Evolutionary conservation across 2,797 vertebrate genomes (phyloP).

Genomic region (Mus caroli): DNA sequence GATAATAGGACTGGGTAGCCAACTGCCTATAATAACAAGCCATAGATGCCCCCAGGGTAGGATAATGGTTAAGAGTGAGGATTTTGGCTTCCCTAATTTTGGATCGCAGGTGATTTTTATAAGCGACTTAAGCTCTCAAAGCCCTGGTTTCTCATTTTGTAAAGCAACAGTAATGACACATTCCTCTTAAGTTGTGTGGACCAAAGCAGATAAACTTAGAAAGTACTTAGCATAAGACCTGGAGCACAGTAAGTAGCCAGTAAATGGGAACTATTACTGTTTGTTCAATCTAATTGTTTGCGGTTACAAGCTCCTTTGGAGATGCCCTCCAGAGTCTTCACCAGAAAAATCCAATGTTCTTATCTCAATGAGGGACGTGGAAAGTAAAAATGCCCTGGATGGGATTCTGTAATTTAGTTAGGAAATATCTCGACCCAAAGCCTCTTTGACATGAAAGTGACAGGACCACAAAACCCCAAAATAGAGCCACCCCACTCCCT

Average conservation of each 20-base stretch:
- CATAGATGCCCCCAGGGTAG: neutral
- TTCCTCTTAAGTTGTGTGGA: neutral
- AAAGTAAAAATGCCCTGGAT: neutral
- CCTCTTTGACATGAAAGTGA: constrained; percentile 75
- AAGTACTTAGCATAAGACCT: constrained; percentile 32
- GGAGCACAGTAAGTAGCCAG: neutral
- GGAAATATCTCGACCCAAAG: constrained; percentile 57
- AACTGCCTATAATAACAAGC: neutral
- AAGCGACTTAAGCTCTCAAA: constrained; percentile 43
- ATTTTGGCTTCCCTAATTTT: constrained; percentile 41
- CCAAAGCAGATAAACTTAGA: constrained; percentile 46
- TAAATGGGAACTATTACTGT: constrained; percentile 41
- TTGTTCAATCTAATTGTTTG: constrained; percentile 69
- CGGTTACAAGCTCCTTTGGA: constrained; percentile 61
- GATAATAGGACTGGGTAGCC: neutral
- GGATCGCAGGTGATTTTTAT: constrained; percentile 29
- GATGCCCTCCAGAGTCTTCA: constrained; percentile 63
- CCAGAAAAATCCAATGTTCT: constrained; percentile 59
- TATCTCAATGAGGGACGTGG: neutral
- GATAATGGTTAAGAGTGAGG: neutral
- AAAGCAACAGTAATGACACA: neutral
- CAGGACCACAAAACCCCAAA: constrained; percentile 66
- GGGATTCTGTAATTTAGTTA: constrained; percentile 70
- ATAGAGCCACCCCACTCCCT: constrained; percentile 61
- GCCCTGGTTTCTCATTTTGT: constrained; percentile 50